Evolutionary conservation across 2,113 vertebrate species (phyloP), one percentile per base, ranked within the genome.

Genomic region (Myiopsitta monachus): DNA sequence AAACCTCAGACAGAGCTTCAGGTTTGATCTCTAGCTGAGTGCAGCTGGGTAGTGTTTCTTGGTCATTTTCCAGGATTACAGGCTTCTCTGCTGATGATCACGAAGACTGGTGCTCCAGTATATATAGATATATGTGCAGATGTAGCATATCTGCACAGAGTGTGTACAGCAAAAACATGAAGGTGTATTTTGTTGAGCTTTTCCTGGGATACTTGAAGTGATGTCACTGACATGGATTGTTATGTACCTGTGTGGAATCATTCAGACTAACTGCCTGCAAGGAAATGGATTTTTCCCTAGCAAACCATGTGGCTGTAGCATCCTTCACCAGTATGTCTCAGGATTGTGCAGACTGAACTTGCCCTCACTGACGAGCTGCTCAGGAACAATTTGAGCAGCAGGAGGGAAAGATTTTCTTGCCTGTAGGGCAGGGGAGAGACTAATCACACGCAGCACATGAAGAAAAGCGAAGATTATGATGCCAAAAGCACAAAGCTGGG

Each of bases 321-420:
- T 76, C 59, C 23, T 87, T 57, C 49, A 24, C 19, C 47, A 18
- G 1, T 49, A 7, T 63, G 14, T 87, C 46, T 39, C 41, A 51
- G 51, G 36, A 23, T 7, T 83, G 19, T 38, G 10, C 84, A 75
- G 14, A 31, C 27, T 80, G 85, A 86, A 61, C 46, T 88, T 91
- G 22, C 19, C 4, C 31, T 87, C 55, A 33, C n/a, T 55, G 54
- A 11, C 21, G 68, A 77, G 44, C 14, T 74, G 41, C 63, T 81
- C 41, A 70, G 55, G 46, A 84, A 11, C 16, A 10, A 24, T 80
- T 27, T 73, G 49, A 90, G 18, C 24, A 72, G 46, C 19, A 78
- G 49, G 59, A 43, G 69, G 27, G 39, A 92, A 46, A 38, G 26
- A 67, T 92, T 95, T 95, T 77, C 13, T 77, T 91, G n/a, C 43